Percentiles rank a stretch among this genome's conserved stretches.
Conservation (phyloP, 2,888 invertebrate species). For the Andrena bicolor region DNA sequence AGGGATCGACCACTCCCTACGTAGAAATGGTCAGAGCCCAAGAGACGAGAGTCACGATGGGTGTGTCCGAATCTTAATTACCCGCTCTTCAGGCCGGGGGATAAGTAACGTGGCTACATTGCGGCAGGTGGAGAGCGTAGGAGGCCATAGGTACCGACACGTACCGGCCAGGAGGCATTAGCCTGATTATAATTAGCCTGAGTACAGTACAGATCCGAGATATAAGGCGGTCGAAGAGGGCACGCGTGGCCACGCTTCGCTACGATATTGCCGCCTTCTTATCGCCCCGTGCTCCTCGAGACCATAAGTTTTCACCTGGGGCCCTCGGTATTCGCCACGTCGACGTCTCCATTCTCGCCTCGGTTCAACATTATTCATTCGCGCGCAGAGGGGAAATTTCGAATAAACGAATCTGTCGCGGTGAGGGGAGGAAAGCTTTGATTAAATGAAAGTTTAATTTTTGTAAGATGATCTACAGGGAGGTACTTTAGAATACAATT, state of each 20-base stretch:
- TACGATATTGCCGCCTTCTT: conserved; percentile 73
- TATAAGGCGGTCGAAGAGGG: conserved; percentile 77
- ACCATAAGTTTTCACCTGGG: conserved; percentile 55
- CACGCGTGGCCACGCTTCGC: conserved; percentile 57
- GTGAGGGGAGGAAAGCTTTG: no score
- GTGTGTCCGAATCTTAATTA: conserved; percentile 85
- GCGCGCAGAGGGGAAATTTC: background rate
- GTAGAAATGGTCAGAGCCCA: conserved; percentile 80
- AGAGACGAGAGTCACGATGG: conserved; percentile 83
- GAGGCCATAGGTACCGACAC: conserved; percentile 67
- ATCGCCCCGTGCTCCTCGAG: conserved; percentile 64
- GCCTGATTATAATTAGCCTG: conserved; percentile 85
- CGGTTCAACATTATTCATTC: background rate
- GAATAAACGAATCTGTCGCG: background rate
- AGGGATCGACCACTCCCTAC: conserved; percentile 81
- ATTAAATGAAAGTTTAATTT: no score
- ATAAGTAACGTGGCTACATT: conserved; percentile 79
- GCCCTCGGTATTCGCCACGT: conserved; percentile 48
- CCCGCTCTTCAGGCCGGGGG: conserved; percentile 76
- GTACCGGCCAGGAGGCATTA: conserved; percentile 81
- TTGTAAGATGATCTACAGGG: no score
- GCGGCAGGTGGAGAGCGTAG: conserved; percentile 70
- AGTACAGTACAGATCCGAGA: conserved; percentile 84
- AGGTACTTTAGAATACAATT: no score
- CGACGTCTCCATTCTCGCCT: conserved; percentile 4